Base-by-base conservation (phyloP, 2,888 invertebrate species). In the Habroteleia sp. region DNA sequence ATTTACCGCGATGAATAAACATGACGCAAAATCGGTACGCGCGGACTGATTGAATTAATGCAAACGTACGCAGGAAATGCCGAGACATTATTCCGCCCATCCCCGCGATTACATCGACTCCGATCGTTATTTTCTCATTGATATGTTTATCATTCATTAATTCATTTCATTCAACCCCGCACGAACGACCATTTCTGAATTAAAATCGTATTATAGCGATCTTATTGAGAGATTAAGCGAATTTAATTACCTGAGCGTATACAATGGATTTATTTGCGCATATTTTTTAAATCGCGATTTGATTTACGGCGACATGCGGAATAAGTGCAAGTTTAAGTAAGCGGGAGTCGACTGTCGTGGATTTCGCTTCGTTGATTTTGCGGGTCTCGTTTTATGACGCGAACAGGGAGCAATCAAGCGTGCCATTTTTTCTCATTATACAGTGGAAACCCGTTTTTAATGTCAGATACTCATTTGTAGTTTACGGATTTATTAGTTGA, bases 1-100 rank as follows among this genome's bases (percentile, higher is more conserved):
- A 48, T 62, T 39, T 56, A 63, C 20, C 58, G 39, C 69, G 48
- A 66, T 79, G 74, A 79, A 79, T 77, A 76, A 76, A 72, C 72
- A 77, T 76, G 63, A 72, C 29, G 65, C 62, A 37, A 71, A 66
- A 71, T 71, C 60, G 66, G 48, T 41, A 39, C 46, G 41, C 54
- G 58, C 65, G 52, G 16, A 16, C 46, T 33, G 0, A 13, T 11
- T 44, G 41, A 39, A 58, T 50, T 69, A 60, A 60, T 52, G 58
- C 60, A 44, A 33, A 13, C 41, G 33, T 17, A 50, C 63, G 56
- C 56, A 72, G 62, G 63, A 72, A 72, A 63, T 13, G 56, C 33
- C 63, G 72, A n/a, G 71, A 27, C 41, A 63, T 56, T 72, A 63
- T 56, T 33, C 72, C 72, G 58, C 63, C 72, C 58, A 72, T 72